Conservation (phyloP, 2,113 vertebrate species). For the Cephalopterus ornatus region DNA sequence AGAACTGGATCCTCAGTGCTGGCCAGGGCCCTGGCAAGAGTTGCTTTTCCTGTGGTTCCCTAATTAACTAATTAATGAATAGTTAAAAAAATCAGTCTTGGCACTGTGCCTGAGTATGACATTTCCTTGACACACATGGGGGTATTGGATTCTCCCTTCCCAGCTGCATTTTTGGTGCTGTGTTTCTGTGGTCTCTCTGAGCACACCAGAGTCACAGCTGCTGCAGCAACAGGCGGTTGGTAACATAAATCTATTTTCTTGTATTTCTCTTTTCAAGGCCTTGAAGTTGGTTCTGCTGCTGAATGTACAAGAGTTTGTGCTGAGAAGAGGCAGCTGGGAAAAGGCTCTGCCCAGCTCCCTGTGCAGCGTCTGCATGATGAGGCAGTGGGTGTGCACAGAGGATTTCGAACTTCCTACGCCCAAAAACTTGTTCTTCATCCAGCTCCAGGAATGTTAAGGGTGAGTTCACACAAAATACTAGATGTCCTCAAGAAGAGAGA, state of each 20-base stretch:
- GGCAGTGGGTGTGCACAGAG: neutral
- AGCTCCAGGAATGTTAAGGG: neutral
- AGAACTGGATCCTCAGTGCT: neutral
- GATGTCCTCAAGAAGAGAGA: neutral
- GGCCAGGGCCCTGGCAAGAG: neutral
- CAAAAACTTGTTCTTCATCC: neutral
- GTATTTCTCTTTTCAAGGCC: neutral
- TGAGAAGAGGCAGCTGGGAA: neutral
- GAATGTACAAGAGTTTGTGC: neutral
- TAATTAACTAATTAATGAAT: neutral
- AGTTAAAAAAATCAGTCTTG: neutral
- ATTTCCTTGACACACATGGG: neutral
- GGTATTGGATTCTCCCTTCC: neutral
- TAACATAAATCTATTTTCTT: neutral
- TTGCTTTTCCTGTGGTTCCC: neutral
- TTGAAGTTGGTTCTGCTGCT: neutral
- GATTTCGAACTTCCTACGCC: neutral
- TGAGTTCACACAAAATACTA: neutral
- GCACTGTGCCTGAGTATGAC: neutral
- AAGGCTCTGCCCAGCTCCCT: neutral
- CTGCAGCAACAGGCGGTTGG: neutral
- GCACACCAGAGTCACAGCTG: neutral
- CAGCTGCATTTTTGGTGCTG: neutral
- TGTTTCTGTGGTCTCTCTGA: neutral
- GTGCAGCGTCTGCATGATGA: accelerated